Evolutionary conservation across 2,113 vertebrate genomes (phyloP).

Genomic region (Eurypyga helias): DNA sequence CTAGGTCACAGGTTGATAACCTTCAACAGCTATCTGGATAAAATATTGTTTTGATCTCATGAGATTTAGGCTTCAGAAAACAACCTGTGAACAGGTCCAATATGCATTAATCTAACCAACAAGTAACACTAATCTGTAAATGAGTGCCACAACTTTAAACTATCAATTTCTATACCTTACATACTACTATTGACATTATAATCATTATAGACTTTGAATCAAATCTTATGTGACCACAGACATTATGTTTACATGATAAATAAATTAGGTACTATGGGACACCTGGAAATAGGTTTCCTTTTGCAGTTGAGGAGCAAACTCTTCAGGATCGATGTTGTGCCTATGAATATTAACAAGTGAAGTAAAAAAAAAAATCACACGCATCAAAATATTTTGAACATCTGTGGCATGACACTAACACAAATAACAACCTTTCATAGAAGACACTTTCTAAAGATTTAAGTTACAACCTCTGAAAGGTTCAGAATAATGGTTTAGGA

Average conservation of each 20-base stretch:
- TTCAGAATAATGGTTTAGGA: background rate
- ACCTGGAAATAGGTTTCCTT: background rate
- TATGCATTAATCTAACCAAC: background rate
- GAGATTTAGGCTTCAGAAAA: background rate
- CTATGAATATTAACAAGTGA: background rate
- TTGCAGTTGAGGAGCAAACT: background rate
- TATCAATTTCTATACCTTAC: background rate
- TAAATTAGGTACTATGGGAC: background rate
- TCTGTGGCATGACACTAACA: background rate
- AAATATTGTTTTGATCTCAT: background rate
- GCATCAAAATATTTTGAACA: background rate
- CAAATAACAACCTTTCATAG: background rate
- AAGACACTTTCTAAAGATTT: background rate
- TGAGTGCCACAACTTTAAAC: background rate
- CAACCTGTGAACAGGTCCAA: background rate
- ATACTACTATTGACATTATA: background rate
- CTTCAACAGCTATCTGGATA: background rate
- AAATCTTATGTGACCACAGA: background rate
- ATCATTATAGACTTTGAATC: background rate
- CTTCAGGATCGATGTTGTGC: background rate
- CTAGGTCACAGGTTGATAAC: rapidly evolving
- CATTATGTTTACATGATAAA: background rate
- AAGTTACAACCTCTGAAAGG: background rate
- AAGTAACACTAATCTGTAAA: background rate
- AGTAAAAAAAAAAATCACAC: background rate